These are phyloP conservation scores for Venustaconcha ellipsiformis DNA, from an alignment of 1,140 invertebrate genomes.

Conservation along the genomic window DNA sequence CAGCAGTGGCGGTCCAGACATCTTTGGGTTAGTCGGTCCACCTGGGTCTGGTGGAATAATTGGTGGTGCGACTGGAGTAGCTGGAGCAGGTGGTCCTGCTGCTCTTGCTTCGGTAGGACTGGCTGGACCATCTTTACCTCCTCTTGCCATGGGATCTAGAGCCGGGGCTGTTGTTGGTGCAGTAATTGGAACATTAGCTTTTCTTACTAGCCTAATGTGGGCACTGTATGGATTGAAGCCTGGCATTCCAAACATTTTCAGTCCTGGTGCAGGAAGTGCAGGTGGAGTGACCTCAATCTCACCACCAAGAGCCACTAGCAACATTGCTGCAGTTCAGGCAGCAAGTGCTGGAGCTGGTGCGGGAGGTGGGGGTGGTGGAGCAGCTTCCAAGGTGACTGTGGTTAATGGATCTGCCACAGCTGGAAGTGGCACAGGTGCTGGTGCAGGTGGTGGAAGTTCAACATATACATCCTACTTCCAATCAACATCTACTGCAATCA, in stretches of 20 bases:
- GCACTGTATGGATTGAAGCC: slow-evolving; percentile 28
- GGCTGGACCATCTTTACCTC: slow-evolving; percentile 15
- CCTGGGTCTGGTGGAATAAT: slow-evolving; percentile 14
- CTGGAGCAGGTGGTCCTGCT: not conserved
- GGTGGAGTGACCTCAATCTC: slow-evolving; percentile 17
- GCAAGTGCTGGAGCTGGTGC: slow-evolving; percentile 17
- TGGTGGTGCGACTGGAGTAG: slow-evolving; percentile 5
- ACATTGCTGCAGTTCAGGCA: slow-evolving; percentile 24
- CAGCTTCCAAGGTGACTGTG: slow-evolving; percentile 21
- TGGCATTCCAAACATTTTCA: slow-evolving; percentile 11
- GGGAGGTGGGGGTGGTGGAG: slow-evolving; percentile 1
- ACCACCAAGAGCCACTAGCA: slow-evolving; percentile 16
- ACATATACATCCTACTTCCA: slow-evolving; percentile 32
- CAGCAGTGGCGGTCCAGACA: not conserved
- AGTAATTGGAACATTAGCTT: slow-evolving; percentile 26
- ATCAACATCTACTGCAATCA: slow-evolving; percentile 10
- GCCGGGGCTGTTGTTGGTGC: slow-evolving; percentile 31
- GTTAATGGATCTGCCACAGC: slow-evolving; percentile 28
- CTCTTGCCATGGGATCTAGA: slow-evolving; percentile 14
- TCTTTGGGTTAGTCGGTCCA: slow-evolving; percentile 6
- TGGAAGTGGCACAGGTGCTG: slow-evolving; percentile 13
- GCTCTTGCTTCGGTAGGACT: not conserved
- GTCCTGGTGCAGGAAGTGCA: slow-evolving; percentile 21
- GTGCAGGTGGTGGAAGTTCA: slow-evolving; percentile 23
- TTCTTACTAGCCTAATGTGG: slow-evolving; percentile 32